phyloP scores from a whole-genome alignment of 2,113 vertebrate genomes.

The Caracal caracal region DNA sequence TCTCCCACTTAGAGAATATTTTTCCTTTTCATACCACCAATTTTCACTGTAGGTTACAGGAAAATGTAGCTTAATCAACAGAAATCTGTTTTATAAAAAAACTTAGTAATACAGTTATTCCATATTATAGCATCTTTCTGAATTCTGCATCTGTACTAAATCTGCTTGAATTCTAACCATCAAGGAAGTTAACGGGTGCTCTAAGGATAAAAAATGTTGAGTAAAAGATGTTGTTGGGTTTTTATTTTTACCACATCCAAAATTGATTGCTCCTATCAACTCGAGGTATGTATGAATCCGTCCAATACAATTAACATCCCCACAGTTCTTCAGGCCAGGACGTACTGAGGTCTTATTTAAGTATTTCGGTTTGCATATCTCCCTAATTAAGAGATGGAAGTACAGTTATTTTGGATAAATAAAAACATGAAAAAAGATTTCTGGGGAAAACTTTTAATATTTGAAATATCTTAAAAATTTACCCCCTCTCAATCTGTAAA shows the following conservation, averaged over 20 bases:
- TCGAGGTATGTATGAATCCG: slow-evolving; percentile 98
- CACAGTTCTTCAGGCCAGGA: slow-evolving; percentile 97
- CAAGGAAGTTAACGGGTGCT: slow-evolving; percentile 43
- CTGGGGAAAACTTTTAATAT: slow-evolving; percentile 51
- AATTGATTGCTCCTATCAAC: slow-evolving; percentile 97
- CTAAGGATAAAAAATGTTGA: slow-evolving; percentile 57
- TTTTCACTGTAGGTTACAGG: slow-evolving; percentile 44
- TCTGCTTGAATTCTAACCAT: slow-evolving; percentile 51
- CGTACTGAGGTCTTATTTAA: slow-evolving; percentile 99
- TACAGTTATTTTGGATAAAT: slow-evolving; percentile 64
- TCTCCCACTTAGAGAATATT: slow-evolving; percentile 32
- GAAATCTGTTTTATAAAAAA: slow-evolving; percentile 55
- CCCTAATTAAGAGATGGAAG: slow-evolving; percentile 86
- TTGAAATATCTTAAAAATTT: slow-evolving; percentile 46
- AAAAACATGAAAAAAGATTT: slow-evolving; percentile 56
- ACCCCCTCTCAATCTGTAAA: slow-evolving; percentile 23
- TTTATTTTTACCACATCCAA: slow-evolving; percentile 93
- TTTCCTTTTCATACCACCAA: slow-evolving; percentile 2
- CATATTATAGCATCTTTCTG: slow-evolving; percentile 8
- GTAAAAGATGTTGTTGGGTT: slow-evolving; percentile 62
- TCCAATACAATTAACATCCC: slow-evolving; percentile 99
- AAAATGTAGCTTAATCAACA: slow-evolving; percentile 48
- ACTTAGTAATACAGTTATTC: slow-evolving; percentile 33
- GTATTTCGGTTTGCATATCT: slow-evolving; percentile 94
- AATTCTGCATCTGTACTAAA: slow-evolving; percentile 30